Base-by-base conservation (phyloP, 2,113 vertebrate species). In the Xenopus laevis region DNA sequence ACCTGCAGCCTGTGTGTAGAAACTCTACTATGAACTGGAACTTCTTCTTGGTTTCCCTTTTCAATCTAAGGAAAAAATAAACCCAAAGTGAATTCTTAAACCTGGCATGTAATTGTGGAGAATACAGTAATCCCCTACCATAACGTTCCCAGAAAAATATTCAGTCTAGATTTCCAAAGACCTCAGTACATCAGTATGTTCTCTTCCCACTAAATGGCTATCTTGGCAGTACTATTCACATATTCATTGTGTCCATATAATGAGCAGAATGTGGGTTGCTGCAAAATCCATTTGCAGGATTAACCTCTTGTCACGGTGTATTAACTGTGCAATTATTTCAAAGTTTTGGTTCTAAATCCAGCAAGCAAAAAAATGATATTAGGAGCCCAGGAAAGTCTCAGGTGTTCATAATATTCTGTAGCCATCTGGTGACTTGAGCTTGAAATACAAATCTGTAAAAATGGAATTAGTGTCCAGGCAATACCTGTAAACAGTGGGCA, bases 391-490 rank as follows among this genome's bases (percentile, higher is more conserved):
- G 23, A 40, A 58, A 20, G 68, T 60, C 33, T 60, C 68, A 60
- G 68, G 55, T 71, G 40, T 44, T 57, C 40, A n/a, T 58, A 58
- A 69, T 20, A 50, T 71, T 33, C 55, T 45, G 57, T 13, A 45
- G 55, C 68, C 68, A 71, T 71, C 68, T 71, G 68, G 68, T 47
- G 33, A 21, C 57, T 71, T 71, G 68, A 55, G 52, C 40, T 16
- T 46, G 55, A 71, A 60, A 60, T 60, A n/a, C 46, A 45, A 60
- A 46, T 15, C 68, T 71, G 68, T 21, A 44, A 23, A 71, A 23
- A 69, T 69, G 11, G 59, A 57, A 71, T 40, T 20, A 60, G 55
- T 33, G 52, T 44, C 68, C 55, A 71, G 55, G 68, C 20, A 40
- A 17, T 33, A 57, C 68, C 57, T 46, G 55, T 7, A 55, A 16